Evolutionary conservation across 2,888 invertebrate genomes (phyloP), one percentile per base, ranked within the genome.

Genomic region (Troides aeacus): DNA sequence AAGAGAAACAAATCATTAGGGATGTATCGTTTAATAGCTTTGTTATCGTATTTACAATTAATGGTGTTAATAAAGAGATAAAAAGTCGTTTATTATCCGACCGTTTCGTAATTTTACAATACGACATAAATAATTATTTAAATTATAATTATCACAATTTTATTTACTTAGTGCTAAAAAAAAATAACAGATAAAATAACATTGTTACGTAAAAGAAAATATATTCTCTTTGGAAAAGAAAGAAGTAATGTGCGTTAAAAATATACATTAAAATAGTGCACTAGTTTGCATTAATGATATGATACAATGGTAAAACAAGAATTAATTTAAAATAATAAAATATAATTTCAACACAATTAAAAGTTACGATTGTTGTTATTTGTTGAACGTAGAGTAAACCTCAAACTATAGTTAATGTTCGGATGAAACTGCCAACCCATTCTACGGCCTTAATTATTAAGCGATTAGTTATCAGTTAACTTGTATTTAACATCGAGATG

Each of bases 81-180:
- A 65, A 60, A 65, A 70, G 69, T 70, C 62, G 39, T 58, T 39
- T 53, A 23, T 36, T 50, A 36, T 62, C 63, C 46, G n/a, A 50
- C 23, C 50, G 21, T 64, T 59, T 64, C 10, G 64, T 42, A 61
- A 46, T 65, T 46, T 62, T 42, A 59, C 17, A 30, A 30, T 30
- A 57, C 36, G 39, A 56, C 58, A 58, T 36, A 63, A 50, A 59
- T 66, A 58, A 42, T 53, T 64, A 42, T n/a, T 61, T 66, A 50
- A 62, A 66, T 57, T 57, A 17, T 64, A 64, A 61, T 65, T 69
- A 69, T 69, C 69, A 69, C 69, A 70, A 70, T 68, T 60, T 56
- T 36, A 59, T 60, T 65, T 58, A 10, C 62, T 66, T 70, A 66
- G 18, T 21, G 24, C 50, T 65, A 64, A 57, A 53, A 46, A 46